phyloP scores from a whole-genome alignment of 2,888 invertebrate genomes.

The Celastrina argiolus region DNA sequence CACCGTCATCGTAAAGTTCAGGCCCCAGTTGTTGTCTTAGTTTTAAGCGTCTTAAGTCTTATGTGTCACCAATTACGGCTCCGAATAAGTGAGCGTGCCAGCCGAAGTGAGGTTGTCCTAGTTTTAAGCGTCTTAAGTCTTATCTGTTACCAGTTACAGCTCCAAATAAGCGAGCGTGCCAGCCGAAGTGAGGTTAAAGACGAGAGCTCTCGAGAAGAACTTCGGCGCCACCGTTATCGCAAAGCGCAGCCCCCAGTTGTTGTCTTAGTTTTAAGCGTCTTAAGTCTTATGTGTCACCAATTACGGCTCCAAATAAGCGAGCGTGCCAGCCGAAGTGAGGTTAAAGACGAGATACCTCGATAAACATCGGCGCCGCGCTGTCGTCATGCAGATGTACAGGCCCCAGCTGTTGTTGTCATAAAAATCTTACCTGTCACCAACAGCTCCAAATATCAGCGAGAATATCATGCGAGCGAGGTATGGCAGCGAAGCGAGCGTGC shows the following conservation, averaged over 20 bases:
- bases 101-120: no score
- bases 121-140: background rate
- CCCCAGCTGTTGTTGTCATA: constrained; percentile 89
- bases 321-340: constrained; percentile 82
- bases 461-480: constrained; percentile 84
- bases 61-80: constrained; percentile 81
- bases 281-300: constrained; percentile 77
- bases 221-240: no score
- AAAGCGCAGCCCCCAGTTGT: background rate
- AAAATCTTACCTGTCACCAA: constrained; percentile 78
- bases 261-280: background rate
- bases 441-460: constrained; percentile 83
- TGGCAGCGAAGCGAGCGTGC: constrained; percentile 82
- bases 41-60: constrained; percentile 17
- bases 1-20: no score
- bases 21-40: background rate
- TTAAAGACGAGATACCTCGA: constrained; percentile 85
- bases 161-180: constrained; percentile 66
- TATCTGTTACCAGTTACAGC: constrained; percentile 84
- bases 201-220: no score
- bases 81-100: constrained; percentile 85
- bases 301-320: constrained; percentile 84
- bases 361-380: constrained; percentile 87
- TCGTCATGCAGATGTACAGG: constrained; percentile 84
- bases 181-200: no score